phyloP scores from a whole-genome alignment of 92 coral and sea anemone species.

The Epizoanthus illoricatus region DNA sequence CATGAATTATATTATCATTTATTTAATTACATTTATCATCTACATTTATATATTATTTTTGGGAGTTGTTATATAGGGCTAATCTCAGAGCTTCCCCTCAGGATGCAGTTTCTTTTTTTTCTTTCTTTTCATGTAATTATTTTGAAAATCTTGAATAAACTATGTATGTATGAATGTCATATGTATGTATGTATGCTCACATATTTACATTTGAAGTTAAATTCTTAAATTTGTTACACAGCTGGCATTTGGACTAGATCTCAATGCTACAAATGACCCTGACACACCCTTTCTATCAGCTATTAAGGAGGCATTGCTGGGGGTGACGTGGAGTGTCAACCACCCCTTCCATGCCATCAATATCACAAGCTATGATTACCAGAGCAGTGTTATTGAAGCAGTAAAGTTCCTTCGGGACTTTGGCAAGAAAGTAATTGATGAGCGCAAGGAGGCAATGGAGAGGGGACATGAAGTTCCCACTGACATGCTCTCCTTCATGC shows the following conservation, averaged over 20 bases:
- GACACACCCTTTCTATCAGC: conserved; percentile 71
- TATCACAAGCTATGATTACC: conserved; percentile 67
- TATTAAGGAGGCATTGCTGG: conserved; percentile 49
- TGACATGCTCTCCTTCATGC: conserved; percentile 65
- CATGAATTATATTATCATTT: no score
- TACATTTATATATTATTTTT: no score
- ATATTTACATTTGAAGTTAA: no score
- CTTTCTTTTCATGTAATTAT: no score
- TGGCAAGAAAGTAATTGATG: conserved; percentile 76
- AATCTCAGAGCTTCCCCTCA: no score
- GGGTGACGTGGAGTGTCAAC: conserved; percentile 49
- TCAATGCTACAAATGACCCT: conserved; percentile 52
- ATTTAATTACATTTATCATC: no score
- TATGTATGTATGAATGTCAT: no score
- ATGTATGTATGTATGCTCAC: no score
- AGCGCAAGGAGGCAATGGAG: conserved; percentile 53
- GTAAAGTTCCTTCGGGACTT: conserved; percentile 77
- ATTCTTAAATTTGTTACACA: background rate
- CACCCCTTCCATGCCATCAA: conserved; percentile 65
- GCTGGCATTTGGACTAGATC: conserved; percentile 83
- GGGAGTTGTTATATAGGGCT: no score
- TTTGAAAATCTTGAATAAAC: no score
- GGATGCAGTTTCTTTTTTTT: no score
- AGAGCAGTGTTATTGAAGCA: conserved; percentile 67
- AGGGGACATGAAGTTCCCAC: conserved; percentile 54